Evolutionary conservation across 2,888 invertebrate species (phyloP), one percentile per base, ranked within the genome.

Genomic region (Augiades crinisus): DNA sequence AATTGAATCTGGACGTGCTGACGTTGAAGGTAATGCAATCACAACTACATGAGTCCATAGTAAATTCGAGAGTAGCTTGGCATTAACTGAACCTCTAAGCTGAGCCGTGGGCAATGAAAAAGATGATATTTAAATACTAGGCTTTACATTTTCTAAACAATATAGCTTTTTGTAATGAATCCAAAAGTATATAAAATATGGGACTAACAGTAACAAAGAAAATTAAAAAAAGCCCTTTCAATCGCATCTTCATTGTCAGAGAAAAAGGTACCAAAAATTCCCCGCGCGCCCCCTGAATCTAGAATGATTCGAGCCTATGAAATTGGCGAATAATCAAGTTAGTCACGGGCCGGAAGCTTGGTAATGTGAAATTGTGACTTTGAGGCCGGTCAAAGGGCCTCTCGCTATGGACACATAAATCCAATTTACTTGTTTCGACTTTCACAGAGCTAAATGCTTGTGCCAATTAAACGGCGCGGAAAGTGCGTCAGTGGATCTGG

Each of bases 381-480:
- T 73, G 66, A 63, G 68, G 64, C 66, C 73, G 75, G 79, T 82
- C 84, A 85, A 86, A 85, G 81, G 78, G 69, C 68, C 55, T 47
- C 62, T 55, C 60, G 66, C 65, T 69, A 71, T 72, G 75, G 76
- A 75, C 75, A 75, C 67, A 70, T 69, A 81, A 86, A 87, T 86
- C 84, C 80, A 86, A 87, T 86, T 88, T 83, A 75, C 71, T 71
- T 79, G 75, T 78, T 81, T 77, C 81, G 76, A 81, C 82, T 85
- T 84, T 80, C 78, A 74, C 68, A 72, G 72, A 71, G 66, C 70
- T 75, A 78, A 78, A 80, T 74, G 81, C 78, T 81, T 75, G 78
- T 73, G 75, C 76, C 85, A 85, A 87, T 85, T 85, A 87, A 84
- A 72, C 76, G 81, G 75, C 73, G 84, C 81, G 83, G 78, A 85